phyloP scores from a whole-genome alignment of 2,113 vertebrate genomes.

The Picathartes gymnocephalus region DNA sequence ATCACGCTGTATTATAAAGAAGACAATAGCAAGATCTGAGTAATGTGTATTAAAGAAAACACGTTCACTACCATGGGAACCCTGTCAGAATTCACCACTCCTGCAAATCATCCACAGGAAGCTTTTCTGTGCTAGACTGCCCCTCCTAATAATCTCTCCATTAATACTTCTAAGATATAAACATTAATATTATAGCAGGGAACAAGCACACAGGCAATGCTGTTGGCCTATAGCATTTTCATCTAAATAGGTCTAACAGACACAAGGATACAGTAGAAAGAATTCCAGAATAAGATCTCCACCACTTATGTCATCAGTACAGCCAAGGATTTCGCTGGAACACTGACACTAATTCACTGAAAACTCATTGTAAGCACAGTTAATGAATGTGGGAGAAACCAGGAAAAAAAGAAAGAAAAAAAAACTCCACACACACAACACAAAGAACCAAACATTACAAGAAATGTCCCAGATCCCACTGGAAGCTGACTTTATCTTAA shows the following conservation, averaged over 20 bases:
- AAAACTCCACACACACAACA: not conserved
- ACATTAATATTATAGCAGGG: not conserved
- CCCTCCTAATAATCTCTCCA: not conserved
- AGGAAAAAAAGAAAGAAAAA: not conserved
- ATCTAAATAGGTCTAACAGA: not conserved
- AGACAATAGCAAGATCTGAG: not conserved
- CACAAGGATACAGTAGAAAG: not conserved
- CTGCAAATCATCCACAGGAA: not conserved
- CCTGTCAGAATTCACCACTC: not conserved
- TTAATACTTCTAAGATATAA: not conserved
- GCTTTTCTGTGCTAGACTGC: not conserved
- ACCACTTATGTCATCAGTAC: not conserved
- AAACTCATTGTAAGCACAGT: not conserved
- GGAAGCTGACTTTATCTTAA: not conserved
- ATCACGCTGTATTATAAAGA: not conserved
- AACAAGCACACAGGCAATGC: not conserved
- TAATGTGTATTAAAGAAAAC: conserved; percentile 2
- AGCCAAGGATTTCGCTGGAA: not conserved
- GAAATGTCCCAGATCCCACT: not conserved
- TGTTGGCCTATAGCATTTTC: not conserved
- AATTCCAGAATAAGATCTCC: not conserved
- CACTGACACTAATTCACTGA: not conserved
- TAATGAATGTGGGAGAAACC: not conserved
- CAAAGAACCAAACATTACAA: not conserved
- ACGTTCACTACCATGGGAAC: conserved; percentile 30